A percentile compares a stretch with the other conserved stretches of the same genome.
Conservation (phyloP, 2,797 vertebrate species). For the Chiloscyllium punctatum region DNA sequence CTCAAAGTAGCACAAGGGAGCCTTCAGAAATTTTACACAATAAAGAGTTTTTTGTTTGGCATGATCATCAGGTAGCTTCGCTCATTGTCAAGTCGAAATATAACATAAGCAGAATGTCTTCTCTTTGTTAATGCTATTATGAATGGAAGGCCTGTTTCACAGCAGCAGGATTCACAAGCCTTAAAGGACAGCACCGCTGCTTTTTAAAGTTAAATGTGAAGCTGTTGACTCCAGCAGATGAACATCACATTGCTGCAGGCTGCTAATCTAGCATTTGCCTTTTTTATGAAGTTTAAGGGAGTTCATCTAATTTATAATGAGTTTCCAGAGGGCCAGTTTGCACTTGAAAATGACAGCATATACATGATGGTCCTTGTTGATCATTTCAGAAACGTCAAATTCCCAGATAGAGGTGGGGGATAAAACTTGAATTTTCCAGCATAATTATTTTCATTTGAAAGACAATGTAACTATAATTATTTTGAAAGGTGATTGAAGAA, state of each 20-base stretch:
- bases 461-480: conserved; percentile 31
- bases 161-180: conserved; percentile 53
- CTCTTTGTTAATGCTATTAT: conserved; percentile 55
- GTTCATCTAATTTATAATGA: conserved; percentile 66
- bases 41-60: conserved; percentile 55
- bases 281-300: conserved; percentile 51
- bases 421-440: not conserved
- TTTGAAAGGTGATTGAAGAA: conserved; percentile 13
- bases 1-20: not conserved
- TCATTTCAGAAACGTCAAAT: not conserved
- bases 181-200: conserved; percentile 58
- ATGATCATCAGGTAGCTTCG: conserved; percentile 60
- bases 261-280: conserved; percentile 50
- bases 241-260: conserved; percentile 51
- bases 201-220: conserved; percentile 58
- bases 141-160: conserved; percentile 60
- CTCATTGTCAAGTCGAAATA: conserved; percentile 57
- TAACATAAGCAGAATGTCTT: conserved; percentile 54
- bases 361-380: conserved; percentile 30
- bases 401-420: conserved; percentile 6
- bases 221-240: conserved; percentile 55
- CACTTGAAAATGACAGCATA: conserved; percentile 59
- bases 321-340: conserved; percentile 67
- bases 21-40: conserved; percentile 41
- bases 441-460: conserved; percentile 19